phyloP scores from a whole-genome alignment of 2,888 invertebrate species.

The Epistrophe eligans region DNA sequence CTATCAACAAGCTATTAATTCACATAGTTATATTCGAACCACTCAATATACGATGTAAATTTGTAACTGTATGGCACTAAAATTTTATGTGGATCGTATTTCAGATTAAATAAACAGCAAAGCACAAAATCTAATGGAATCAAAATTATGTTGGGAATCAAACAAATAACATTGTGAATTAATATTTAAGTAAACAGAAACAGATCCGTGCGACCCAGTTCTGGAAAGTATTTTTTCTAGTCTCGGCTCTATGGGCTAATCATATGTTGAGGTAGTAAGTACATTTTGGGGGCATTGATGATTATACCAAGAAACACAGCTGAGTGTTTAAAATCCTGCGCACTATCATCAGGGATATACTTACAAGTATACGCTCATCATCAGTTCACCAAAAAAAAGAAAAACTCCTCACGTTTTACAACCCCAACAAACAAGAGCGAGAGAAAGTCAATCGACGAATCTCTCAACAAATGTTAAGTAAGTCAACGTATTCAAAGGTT shows the following conservation, averaged over 20 bases:
- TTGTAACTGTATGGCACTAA: background rate
- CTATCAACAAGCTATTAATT: too few relatives aligned
- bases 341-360: background rate
- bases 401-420: background rate
- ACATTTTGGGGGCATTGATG: constrained; percentile 50
- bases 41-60: background rate
- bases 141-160: too few relatives aligned
- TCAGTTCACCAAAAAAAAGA: too few relatives aligned
- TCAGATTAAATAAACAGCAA: background rate
- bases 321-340: constrained; percentile 42
- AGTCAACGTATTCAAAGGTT: constrained; percentile 47
- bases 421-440: constrained; percentile 1
- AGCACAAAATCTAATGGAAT: too few relatives aligned
- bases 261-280: constrained; percentile 31
- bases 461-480: constrained; percentile 33
- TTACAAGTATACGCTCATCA: background rate
- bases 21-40: too few relatives aligned
- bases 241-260: background rate
- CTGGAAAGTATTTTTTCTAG: background rate
- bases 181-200: background rate
- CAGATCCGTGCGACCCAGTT: background rate
- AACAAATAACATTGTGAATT: too few relatives aligned
- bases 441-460: background rate
- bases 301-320: constrained; percentile 37
- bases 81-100: background rate